Evolutionary conservation across 2,113 vertebrate species (phyloP), one percentile per base, ranked within the genome.

Genomic region (Hypanus sabinus): DNA sequence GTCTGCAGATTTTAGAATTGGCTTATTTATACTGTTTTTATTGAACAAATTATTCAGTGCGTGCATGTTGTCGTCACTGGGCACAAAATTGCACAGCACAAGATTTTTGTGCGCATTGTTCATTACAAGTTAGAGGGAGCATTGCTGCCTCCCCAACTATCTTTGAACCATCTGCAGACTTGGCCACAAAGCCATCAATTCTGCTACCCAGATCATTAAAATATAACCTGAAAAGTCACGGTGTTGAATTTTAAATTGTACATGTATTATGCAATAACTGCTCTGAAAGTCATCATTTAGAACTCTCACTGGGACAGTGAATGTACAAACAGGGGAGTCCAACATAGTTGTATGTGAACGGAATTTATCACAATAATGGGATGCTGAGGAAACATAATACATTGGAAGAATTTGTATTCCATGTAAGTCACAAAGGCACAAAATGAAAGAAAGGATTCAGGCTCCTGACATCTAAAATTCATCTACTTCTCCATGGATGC

Each of bases 351-450:
- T 38, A 60, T 85, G 55, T 85, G 83, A 60, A 60, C 55, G 55
- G 83, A 87, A 87, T 87, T 87, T 87, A 60, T 60, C 83, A 62
- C 55, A 14, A 22, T n/a, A 62, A 87, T 87, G 83, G 83, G 60
- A 57, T 33, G 18, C 38, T 33, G 79, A 33, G 36, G 7, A 81
- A 46, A 6, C 27, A 60, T 46, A 87, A 87, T 24, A 87, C 12
- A 12, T 87, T 27, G 55, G 83, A 27, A 60, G 27, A 14, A 87
- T 87, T 60, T 87, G 55, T 87, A 60, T 87, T 87, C 55, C 11
- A 55, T 4, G 12, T 9, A 30, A 62, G 81, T 46, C 30, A 85
- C 24, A 85, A 46, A 57, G 2, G 10, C 81, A 60, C 38, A 22
- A 22, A 57, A 27, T 57, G 9, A 57, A 85, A 24, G 46, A 11